Evolutionary conservation across 2,113 vertebrate species (phyloP).

Genomic region (Phalacrocorax aristotelis): DNA sequence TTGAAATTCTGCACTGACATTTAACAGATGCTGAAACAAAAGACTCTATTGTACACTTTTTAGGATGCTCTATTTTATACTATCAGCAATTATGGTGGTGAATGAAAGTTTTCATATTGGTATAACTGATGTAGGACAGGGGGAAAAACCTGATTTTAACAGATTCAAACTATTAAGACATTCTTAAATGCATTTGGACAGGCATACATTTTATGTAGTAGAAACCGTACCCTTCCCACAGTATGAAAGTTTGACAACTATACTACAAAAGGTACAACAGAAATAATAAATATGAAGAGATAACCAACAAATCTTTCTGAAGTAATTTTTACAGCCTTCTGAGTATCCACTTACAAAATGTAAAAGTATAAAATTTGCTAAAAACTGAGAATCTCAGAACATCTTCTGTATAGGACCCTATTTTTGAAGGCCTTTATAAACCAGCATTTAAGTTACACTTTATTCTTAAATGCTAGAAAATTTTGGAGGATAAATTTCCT

Average conservation of each 20-base stretch:
- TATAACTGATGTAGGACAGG: slow-evolving; percentile 44
- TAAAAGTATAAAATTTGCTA: not conserved
- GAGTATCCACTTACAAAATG: not conserved
- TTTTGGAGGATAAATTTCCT: not conserved
- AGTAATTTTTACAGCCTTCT: not conserved
- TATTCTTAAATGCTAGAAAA: not conserved
- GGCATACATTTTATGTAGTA: not conserved
- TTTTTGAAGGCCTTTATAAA: not conserved
- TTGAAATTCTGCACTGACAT: slow-evolving; percentile 64
- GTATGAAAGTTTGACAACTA: not conserved
- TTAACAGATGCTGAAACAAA: slow-evolving; percentile 72
- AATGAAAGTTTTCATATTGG: slow-evolving; percentile 65
- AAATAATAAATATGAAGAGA: not conserved
- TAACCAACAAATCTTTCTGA: not conserved
- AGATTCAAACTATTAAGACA: slow-evolving; percentile 45
- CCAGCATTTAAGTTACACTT: not conserved
- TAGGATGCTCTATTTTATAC: slow-evolving; percentile 70
- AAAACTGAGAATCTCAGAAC: not conserved
- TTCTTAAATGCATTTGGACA: slow-evolving; percentile 11
- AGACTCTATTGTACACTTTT: slow-evolving; percentile 64
- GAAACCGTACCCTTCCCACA: not conserved
- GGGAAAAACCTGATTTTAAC: slow-evolving; percentile 52
- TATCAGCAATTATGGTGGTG: slow-evolving; percentile 43
- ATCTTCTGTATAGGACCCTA: not conserved
- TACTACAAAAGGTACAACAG: not conserved